Percentiles rank a stretch among this genome's conserved stretches.
phyloP scores from a whole-genome alignment of 1,140 invertebrate species.

The Watersipora subatra region DNA sequence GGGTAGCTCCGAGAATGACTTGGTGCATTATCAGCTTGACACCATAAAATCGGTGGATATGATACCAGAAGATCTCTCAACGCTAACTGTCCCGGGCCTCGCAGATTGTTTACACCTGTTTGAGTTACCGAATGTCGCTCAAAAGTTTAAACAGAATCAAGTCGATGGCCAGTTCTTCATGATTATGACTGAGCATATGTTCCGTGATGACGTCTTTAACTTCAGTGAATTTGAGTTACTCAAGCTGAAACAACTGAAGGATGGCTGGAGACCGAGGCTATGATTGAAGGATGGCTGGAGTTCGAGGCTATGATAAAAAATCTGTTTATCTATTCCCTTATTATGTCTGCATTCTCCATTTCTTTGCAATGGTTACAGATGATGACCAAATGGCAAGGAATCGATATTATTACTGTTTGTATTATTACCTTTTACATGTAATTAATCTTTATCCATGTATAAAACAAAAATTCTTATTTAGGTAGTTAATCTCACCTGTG shows the following conservation, averaged over 20 bases:
- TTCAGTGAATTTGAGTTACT: slow-evolving; percentile 1
- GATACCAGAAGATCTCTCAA: not conserved
- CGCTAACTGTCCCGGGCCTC: not conserved
- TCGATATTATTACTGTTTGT: too few species aligned
- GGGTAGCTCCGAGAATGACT: not conserved
- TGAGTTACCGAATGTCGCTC: not conserved
- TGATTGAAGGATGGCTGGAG: not conserved
- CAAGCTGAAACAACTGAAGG: not conserved
- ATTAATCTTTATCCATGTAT: too few species aligned
- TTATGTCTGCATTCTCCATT: too few species aligned
- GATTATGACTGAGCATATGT: not conserved
- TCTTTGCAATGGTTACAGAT: too few species aligned
- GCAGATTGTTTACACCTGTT: not conserved
- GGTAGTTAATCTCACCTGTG: too few species aligned
- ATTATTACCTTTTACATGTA: too few species aligned
- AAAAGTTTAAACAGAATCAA: slow-evolving; percentile 1
- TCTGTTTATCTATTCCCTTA: too few species aligned
- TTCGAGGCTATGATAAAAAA: not conserved
- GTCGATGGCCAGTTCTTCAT: slow-evolving; percentile 2
- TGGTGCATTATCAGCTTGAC: not conserved
- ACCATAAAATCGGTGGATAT: not conserved
- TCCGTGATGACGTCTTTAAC: not conserved
- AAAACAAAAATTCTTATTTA: too few species aligned
- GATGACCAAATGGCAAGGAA: too few species aligned
- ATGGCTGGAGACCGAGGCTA: not conserved